Evolutionary conservation across 2,888 invertebrate genomes (phyloP).

Genomic region (Neoitamus cyanurus): DNA sequence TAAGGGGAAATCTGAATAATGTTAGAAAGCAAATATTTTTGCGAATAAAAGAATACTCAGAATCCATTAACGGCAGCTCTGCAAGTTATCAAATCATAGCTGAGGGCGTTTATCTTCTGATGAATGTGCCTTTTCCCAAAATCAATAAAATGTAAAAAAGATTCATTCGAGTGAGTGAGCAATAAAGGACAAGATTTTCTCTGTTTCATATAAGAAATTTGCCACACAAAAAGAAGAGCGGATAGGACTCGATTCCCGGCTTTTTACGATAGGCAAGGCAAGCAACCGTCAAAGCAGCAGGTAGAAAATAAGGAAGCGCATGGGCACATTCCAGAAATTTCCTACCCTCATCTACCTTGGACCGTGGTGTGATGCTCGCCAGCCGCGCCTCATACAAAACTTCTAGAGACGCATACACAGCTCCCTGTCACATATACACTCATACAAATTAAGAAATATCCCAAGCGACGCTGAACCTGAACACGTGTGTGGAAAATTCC

Average conservation of each 20-base stretch:
- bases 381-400: neutral
- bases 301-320: neutral
- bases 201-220: slow-evolving; percentile 9
- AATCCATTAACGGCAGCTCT: neutral
- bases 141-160: slow-evolving; percentile 27
- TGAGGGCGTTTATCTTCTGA: neutral
- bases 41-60: no score
- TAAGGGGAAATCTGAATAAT: no score
- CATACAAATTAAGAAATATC: neutral
- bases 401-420: neutral
- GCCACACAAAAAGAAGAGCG: neutral
- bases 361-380: no score
- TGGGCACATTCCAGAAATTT: slow-evolving; percentile 10
- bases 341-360: neutral
- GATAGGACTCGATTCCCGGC: neutral
- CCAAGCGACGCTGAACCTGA: slow-evolving; percentile 13
- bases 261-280: neutral
- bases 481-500: slow-evolving; percentile 8
- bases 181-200: slow-evolving; percentile 15
- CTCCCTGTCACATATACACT: neutral
- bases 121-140: neutral
- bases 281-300: neutral
- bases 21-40: no score
- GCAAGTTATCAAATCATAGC: neutral
- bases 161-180: neutral